These are phyloP conservation scores for Mactra quadrangularis DNA, from an alignment of 1,140 invertebrate species.

Conservation along the genomic window DNA sequence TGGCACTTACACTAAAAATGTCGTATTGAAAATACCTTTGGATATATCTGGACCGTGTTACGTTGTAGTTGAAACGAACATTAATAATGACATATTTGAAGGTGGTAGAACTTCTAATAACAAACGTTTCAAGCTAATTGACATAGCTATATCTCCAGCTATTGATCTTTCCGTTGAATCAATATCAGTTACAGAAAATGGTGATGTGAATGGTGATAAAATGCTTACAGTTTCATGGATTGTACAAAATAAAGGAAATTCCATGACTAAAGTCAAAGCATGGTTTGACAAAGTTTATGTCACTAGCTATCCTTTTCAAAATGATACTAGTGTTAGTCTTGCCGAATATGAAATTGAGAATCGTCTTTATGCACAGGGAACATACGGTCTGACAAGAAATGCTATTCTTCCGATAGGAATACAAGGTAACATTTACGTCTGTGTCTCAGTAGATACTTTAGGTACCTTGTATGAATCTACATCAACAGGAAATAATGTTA, in stretches of 20 bases:
- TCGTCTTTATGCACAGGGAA: neutral
- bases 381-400: neutral
- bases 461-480: neutral
- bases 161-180: neutral
- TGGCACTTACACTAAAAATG: neutral
- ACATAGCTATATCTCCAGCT: neutral
- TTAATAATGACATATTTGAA: neutral
- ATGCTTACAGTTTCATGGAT: conserved; percentile 5
- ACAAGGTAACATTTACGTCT: neutral
- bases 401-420: neutral
- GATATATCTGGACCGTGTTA: neutral
- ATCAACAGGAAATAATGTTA: conserved; percentile 11
- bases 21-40: neutral
- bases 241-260: conserved; percentile 34
- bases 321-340: neutral
- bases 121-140: neutral
- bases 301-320: no score
- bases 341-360: neutral
- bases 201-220: neutral
- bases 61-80: neutral
- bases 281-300: conserved; percentile 3
- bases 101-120: neutral
- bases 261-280: neutral
- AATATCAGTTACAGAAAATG: neutral
- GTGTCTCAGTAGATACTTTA: neutral